A percentile compares a stretch with the other conserved stretches of the same genome.
Conservation (phyloP, 92 coral and sea anemone species). For the Porites cylindrica region DNA sequence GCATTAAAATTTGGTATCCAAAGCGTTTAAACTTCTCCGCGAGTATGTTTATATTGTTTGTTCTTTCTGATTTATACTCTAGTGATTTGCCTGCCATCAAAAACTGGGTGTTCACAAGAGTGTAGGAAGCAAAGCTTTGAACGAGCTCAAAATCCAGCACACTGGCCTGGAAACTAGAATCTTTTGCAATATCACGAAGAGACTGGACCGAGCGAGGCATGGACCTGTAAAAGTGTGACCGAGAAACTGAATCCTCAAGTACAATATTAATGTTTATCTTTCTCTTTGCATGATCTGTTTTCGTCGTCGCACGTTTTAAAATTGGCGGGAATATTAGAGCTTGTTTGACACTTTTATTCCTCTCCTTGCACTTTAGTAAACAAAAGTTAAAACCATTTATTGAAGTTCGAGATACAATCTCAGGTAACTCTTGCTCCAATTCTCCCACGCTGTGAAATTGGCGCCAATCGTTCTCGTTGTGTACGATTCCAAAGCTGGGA, state of each 20-base stretch:
- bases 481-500: conserved; percentile 68
- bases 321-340: conserved; percentile 88
- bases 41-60: conserved; percentile 62
- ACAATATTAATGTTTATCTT: conserved; percentile 82
- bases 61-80: conserved; percentile 34
- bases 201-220: conserved; percentile 81
- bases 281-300: conserved; percentile 6
- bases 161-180: conserved; percentile 69
- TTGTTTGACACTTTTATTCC: conserved; percentile 55
- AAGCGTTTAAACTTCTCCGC: conserved; percentile 47
- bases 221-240: conserved; percentile 87
- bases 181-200: conserved; percentile 69
- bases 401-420: conserved; percentile 63
- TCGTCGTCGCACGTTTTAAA: conserved; percentile 42
- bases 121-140: conserved; percentile 89
- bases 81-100: conserved; percentile 77
- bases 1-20: conserved; percentile 86
- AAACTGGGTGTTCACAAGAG: conserved; percentile 70
- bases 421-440: conserved; percentile 68
- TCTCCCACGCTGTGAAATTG: conserved; percentile 47
- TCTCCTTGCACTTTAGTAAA: conserved; percentile 68
- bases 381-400: conserved; percentile 78
- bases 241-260: conserved; percentile 91
- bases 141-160: conserved; percentile 88
- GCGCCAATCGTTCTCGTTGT: conserved; percentile 63